A percentile compares a stretch with the other conserved stretches of the same genome.
phyloP scores from a whole-genome alignment of 2,797 vertebrate species.

The Sorex maritimensis region DNA sequence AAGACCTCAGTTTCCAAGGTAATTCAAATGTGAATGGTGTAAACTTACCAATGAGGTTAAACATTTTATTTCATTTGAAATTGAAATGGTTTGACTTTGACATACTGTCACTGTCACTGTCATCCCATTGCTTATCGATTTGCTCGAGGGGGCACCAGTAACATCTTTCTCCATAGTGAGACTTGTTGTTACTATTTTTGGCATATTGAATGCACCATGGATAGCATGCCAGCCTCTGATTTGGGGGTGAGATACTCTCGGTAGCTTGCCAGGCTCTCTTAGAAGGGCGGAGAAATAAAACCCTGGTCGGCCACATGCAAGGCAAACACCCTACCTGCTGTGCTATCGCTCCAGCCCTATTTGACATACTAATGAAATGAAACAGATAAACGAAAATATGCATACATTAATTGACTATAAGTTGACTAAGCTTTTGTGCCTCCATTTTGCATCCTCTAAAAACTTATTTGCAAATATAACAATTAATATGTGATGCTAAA shows the following conservation, averaged over 20 bases:
- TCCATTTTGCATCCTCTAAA: not conserved
- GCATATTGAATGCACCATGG: too few relatives aligned
- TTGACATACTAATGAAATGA: not conserved
- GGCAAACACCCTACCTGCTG: too few relatives aligned
- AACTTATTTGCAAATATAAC: not conserved
- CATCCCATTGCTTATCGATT: too few relatives aligned
- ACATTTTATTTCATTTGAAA: constrained; percentile 43
- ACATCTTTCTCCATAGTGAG: too few relatives aligned
- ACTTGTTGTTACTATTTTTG: too few relatives aligned
- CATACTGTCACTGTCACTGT: not conserved
- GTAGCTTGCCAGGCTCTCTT: too few relatives aligned
- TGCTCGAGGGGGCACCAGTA: too few relatives aligned
- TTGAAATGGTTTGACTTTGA: constrained; percentile 41
- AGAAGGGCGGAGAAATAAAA: too few relatives aligned
- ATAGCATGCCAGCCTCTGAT: too few relatives aligned
- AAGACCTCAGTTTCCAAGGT: constrained; percentile 14
- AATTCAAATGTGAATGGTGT: constrained; percentile 36
- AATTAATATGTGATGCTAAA: constrained; percentile 6
- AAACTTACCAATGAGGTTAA: not conserved
- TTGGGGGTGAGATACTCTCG: too few relatives aligned
- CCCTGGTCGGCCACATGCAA: too few relatives aligned
- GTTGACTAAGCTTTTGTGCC: not conserved
- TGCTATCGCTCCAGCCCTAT: not conserved
- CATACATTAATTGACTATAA: not conserved
- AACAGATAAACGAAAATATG: not conserved